These are phyloP conservation scores for Penaeus japonicus DNA, from an alignment of 1,140 invertebrate species.

Conservation along the genomic window DNA sequence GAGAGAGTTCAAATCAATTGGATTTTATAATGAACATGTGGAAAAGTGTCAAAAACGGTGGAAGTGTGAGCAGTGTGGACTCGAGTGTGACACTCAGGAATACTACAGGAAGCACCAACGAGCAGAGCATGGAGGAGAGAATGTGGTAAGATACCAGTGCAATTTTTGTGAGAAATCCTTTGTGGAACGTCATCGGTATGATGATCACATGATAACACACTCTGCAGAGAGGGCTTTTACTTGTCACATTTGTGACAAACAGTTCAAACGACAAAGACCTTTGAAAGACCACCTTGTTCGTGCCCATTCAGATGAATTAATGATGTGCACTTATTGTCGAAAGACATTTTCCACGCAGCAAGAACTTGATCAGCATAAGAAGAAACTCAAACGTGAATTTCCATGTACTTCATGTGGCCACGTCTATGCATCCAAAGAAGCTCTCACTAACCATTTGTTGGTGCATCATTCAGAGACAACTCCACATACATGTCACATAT, in stretches of 20 bases:
- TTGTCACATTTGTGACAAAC: constrained; percentile 50
- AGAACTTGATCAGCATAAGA: constrained; percentile 43
- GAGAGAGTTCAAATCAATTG: constrained; percentile 58
- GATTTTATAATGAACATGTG: constrained; percentile 55
- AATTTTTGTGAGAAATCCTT: constrained; percentile 51
- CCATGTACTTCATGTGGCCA: constrained; percentile 32
- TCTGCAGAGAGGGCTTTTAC: constrained; percentile 35
- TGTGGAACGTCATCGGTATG: constrained; percentile 49
- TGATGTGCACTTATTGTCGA: constrained; percentile 29
- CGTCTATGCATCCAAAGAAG: constrained; percentile 30
- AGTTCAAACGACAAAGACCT: constrained; percentile 53
- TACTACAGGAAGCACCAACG: constrained; percentile 53
- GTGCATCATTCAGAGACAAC: constrained; percentile 32
- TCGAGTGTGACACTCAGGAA: constrained; percentile 44
- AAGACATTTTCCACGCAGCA: constrained; percentile 33
- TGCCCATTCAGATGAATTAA: constrained; percentile 30
- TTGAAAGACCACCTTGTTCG: constrained; percentile 50
- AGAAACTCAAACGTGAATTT: constrained; percentile 26
- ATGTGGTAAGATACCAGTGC: constrained; percentile 39
- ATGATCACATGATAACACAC: constrained; percentile 56
- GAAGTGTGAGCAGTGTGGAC: constrained; percentile 54
- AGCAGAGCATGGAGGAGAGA: constrained; percentile 38
- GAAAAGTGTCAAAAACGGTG: constrained; percentile 52
- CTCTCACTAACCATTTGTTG: constrained; percentile 32
- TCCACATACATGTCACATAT: constrained; percentile 28